phyloP scores from a whole-genome alignment of 2,888 invertebrate genomes.

The Panorpa germanica region DNA sequence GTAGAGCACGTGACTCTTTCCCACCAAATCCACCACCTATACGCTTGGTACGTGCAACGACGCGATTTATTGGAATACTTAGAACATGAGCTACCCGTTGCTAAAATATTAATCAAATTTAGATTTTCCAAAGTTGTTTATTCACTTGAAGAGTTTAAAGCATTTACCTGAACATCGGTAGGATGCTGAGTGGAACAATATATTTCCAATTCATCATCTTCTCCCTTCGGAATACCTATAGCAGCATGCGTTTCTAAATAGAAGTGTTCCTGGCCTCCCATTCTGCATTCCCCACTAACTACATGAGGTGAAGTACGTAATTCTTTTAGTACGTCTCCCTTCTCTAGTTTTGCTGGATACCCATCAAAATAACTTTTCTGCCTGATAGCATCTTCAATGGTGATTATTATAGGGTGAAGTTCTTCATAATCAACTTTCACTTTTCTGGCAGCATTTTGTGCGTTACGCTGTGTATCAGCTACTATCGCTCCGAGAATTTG shows the following conservation, averaged over 20 bases:
- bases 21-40: constrained; percentile 82
- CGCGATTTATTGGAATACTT: constrained; percentile 42
- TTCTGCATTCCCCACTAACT: constrained; percentile 46
- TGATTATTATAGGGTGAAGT: constrained; percentile 49
- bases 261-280: constrained; percentile 78
- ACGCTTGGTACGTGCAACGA: constrained; percentile 53
- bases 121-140: constrained; percentile 6
- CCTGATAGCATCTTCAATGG: constrained; percentile 66
- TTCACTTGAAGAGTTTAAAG: not conserved
- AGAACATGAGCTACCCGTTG: constrained; percentile 39
- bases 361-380: constrained; percentile 40
- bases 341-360: constrained; percentile 30
- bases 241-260: constrained; percentile 64
- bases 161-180: constrained; percentile 30
- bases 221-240: constrained; percentile 39
- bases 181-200: constrained; percentile 62
- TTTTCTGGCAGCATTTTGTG: constrained; percentile 56
- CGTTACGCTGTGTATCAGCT: constrained; percentile 49
- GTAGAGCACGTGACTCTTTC: constrained; percentile 49
- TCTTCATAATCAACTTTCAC: constrained; percentile 64
- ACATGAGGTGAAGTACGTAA: constrained; percentile 41
- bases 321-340: constrained; percentile 40
- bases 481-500: constrained; percentile 57
- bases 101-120: constrained; percentile 24
- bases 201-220: constrained; percentile 63